Evolutionary conservation across 2,888 invertebrate species (phyloP), one percentile per base, ranked within the genome.

Genomic region (Tanypteryx hageni): DNA sequence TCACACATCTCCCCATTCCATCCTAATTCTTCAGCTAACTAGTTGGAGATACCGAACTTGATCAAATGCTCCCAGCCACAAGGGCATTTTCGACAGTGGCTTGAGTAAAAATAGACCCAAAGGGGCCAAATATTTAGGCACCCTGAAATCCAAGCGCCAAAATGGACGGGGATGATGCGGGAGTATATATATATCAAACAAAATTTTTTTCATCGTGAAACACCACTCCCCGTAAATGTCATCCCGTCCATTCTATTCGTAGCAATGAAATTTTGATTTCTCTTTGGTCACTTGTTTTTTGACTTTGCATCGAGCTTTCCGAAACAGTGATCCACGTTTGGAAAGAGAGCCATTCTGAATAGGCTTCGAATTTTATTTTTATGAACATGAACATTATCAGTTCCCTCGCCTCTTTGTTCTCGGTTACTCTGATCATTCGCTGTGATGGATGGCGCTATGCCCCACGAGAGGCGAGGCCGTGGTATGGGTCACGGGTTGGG

Each of bases 401-500:
- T 76, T 27, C 89, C 64, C 89, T 89, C 89, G 89, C 89, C 89
- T 61, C 57, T 82, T 91, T 84, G 61, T 84, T 84, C 93, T 92
- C 93, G 93, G 93, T 92, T 93, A 92, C 93, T 92, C 44, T 84
- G 85, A 92, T 93, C 92, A 61, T 91, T 58, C 92, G 86, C 68
- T 92, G 92, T 83, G 93, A 93, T 64, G 57, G 85, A 92, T 81
- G 58, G 57, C 44, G 83, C 57, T 92, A 76, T 56, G 27, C 31
- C 92, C 83, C 81, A 76, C 56, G 16, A 92, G 92, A 18, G 81
- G 83, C 58, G 56, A 91, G 92, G 91, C 94, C 93, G 93, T 93
- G 93, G 93, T 61, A 93, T 93, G 93, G 93, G 93, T 93, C 93
- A 94, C 94, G 94, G 94, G 93, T 93, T 94, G 94, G 93, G 94